phyloP scores from a whole-genome alignment of 2,113 vertebrate genomes.

The Stomatorhinus ivindoensis region DNA sequence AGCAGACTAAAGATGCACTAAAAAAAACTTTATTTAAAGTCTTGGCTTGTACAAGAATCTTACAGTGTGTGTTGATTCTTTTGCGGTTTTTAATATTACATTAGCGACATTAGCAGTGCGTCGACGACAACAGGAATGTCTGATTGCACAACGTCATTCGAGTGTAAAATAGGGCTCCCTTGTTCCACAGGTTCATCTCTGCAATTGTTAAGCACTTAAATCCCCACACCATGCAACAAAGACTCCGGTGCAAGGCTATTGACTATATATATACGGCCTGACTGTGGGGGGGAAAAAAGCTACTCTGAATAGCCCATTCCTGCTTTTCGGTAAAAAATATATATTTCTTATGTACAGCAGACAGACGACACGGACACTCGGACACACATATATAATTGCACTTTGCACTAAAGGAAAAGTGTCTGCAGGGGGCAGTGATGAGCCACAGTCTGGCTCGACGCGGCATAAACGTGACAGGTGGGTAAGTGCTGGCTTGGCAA shows the following conservation, averaged over 20 bases:
- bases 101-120: background rate
- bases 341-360: slow-evolving; percentile 23
- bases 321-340: slow-evolving; percentile 25
- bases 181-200: background rate
- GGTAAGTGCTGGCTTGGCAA: slow-evolving; percentile 58
- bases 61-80: background rate
- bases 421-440: slow-evolving; percentile 21
- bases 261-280: background rate
- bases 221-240: background rate
- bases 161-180: background rate
- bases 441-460: slow-evolving; percentile 16
- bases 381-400: slow-evolving; percentile 30
- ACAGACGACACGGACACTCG: slow-evolving; percentile 14
- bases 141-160: background rate
- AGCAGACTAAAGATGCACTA: background rate
- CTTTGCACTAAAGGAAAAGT: slow-evolving; percentile 28
- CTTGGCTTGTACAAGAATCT: background rate
- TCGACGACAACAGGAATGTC: background rate
- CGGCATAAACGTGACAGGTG: slow-evolving; percentile 24
- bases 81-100: background rate
- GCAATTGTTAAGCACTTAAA: background rate
- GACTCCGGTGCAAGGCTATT: slow-evolving; percentile 7
- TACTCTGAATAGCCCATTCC: slow-evolving; percentile 19
- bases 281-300: slow-evolving; percentile 4
- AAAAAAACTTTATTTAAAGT: background rate